Evolutionary conservation across 1,140 invertebrate genomes (phyloP), one percentile per base, ranked within the genome.

Genomic region (Nomia melanderi): DNA sequence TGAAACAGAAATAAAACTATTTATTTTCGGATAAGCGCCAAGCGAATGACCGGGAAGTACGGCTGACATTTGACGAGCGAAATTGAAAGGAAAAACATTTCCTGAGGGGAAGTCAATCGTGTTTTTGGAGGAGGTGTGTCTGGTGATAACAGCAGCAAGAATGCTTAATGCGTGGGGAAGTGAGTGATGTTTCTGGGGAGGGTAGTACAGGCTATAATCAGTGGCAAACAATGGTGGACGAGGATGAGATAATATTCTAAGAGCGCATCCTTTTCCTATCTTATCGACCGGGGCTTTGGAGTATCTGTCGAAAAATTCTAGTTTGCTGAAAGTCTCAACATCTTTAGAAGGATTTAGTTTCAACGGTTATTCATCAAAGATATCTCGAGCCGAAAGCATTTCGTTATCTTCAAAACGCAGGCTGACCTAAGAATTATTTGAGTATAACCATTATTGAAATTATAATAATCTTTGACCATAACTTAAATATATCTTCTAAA

Each of bases 171-270:
- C 11, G 25, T 44, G 66, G 62, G 31, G 31, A 47, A 25, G 65
- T 33, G 47, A 70, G 23, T 77, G 82, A 82, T 76, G 53, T 67
- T 77, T 86, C 81, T 87, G 87, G 87, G 83, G 77, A 88, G 87
- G 87, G 87, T 88, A 17, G 64, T 33, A 76, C 20, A 81, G 29
- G 31, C 82, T 69, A 77, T 82, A 85, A 86, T 88, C 86, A 65
- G 56, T 54, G 65, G 56, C 47, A 75, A 73, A 63, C 71, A 64
- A 74, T 57, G 56, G 31, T 41, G 29, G 39, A 29, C 36, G 31
- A 33, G 53, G 29, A 39, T 29, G 62, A 67, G 77, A 80, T 86
- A 77, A 83, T 83, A 82, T 82, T 5, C 62, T 31, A 31, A 47
- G n/a, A 27, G 9, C 7, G 3, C n/a, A 17, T 29, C n/a, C 31